Percentiles rank a stretch among this genome's conserved stretches.
Conservation (phyloP, 1,140 invertebrate species). For the Lasioglossum albipes region DNA sequence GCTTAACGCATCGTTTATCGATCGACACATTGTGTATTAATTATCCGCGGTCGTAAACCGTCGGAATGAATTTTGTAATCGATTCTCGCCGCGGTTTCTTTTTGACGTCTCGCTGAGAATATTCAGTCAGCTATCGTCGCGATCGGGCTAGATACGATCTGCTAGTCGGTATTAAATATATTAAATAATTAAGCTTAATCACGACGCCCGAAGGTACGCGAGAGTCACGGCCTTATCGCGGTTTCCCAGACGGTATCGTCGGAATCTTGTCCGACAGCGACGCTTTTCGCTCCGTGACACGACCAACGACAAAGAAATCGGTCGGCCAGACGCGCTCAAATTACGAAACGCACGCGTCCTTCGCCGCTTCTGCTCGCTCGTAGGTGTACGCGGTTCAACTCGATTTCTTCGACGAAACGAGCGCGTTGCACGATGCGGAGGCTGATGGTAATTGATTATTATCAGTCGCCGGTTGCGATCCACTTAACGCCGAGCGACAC, state of each 20-base stretch:
- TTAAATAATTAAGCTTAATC: constrained; percentile 39
- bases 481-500: neutral
- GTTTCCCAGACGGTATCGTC: constrained; percentile 21
- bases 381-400: neutral
- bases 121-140: constrained; percentile 47
- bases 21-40: too few species aligned
- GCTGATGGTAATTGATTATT: neutral
- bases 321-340: constrained; percentile 19
- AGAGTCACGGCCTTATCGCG: constrained; percentile 13
- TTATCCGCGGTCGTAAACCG: too few species aligned
- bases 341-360: constrained; percentile 39
- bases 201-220: neutral
- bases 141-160: constrained; percentile 39
- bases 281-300: constrained; percentile 39
- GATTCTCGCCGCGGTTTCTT: neutral
- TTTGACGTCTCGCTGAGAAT: constrained; percentile 16
- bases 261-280: constrained; percentile 31
- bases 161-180: constrained; percentile 27
- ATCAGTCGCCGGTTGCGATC: neutral
- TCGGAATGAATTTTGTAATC: neutral
- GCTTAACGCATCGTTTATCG: too few species aligned
- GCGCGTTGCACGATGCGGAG: neutral
- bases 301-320: constrained; percentile 50
- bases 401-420: constrained; percentile 1
- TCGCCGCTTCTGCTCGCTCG: constrained; percentile 22